Base-by-base conservation (phyloP, 2,888 invertebrate species). In the Thecocarcelia acutangulata region DNA sequence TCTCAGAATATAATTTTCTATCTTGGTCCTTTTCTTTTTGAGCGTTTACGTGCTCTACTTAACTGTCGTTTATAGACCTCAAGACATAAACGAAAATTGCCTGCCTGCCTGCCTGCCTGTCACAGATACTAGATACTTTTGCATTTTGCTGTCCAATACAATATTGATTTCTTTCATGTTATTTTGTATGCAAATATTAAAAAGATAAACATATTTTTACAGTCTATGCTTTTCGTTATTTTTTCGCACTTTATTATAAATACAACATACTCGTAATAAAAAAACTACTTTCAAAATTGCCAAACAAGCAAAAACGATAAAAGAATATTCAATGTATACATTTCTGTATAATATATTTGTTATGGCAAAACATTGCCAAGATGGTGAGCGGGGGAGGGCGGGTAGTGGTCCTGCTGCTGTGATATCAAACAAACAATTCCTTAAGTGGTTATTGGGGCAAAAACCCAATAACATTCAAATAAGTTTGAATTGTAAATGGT, bases 401-500 rank as follows among this genome's bases (percentile, higher is more conserved):
- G 9, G 33, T 33, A 9, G 33, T 3, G 8, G 9, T 9, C 9
- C 33, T 33, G 33, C 33, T 33, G 9, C 33, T 8, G 9, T 1
- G 9, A 33, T 33, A 33, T 8, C 1, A 33, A 33, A 33, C 33
- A 5, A 5, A 33, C 33, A 33, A 6, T 9, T 8, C 33, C 33
- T 33, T 33, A 33, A 33, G 33, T 33, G 33, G 33, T 33, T 8
- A 9, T 8, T 8, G 33, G 8, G 33, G 9, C 33, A 33, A 3
- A 9, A 33, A 33, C 33, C 33, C 28, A n/a, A 28, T 5, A 28
- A 4, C 19, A 13, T 46, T 15, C 1, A 4, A 21, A 59, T 48
- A 37, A 70, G 8, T 37, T 33, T 21, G 37, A 61, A 69, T 63
- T 69, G 68, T 68, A 46, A 68, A 76, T 69, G 63, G 40, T 42